These are phyloP conservation scores for Drosophila testacea DNA, from an alignment of 2,888 invertebrate species.

Conservation along the genomic window DNA sequence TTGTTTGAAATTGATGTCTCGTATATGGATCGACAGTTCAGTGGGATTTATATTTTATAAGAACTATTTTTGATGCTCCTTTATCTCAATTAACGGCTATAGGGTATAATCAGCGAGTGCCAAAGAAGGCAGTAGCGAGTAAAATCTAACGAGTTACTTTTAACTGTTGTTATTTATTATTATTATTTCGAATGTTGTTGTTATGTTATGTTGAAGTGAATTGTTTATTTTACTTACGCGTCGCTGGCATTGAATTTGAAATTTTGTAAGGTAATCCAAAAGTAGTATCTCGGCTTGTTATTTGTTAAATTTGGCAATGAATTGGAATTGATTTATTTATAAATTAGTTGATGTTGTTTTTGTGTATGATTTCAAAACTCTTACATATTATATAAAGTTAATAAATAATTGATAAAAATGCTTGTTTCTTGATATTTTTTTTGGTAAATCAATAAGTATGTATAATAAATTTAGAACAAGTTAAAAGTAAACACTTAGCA, in stretches of 20 bases:
- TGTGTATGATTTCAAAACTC: conserved; percentile 6
- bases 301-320: conserved; percentile 25
- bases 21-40: not conserved
- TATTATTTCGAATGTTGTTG: not conserved
- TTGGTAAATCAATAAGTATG: conserved; percentile 24
- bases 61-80: not conserved
- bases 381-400: conserved; percentile 2
- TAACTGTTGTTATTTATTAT: conserved; percentile 19
- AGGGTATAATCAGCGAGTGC: conserved; percentile 19
- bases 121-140: conserved; percentile 13
- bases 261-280: conserved; percentile 52
- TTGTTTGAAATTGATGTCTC: not conserved
- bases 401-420: conserved; percentile 7
- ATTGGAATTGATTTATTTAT: conserved; percentile 20
- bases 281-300: conserved; percentile 2
- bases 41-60: not conserved
- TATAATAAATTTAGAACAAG: conserved; percentile 41
- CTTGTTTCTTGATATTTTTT: conserved; percentile 31
- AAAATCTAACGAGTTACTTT: conserved; percentile 22
- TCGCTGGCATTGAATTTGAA: conserved; percentile 41
- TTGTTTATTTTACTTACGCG: conserved; percentile 49
- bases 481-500: conserved; percentile 50
- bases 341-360: conserved; percentile 13
- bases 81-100: not conserved
- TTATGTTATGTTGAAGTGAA: conserved; percentile 1